Conservation (phyloP, 2,888 invertebrate genomes). For the Pachliopta kotzebuea region DNA sequence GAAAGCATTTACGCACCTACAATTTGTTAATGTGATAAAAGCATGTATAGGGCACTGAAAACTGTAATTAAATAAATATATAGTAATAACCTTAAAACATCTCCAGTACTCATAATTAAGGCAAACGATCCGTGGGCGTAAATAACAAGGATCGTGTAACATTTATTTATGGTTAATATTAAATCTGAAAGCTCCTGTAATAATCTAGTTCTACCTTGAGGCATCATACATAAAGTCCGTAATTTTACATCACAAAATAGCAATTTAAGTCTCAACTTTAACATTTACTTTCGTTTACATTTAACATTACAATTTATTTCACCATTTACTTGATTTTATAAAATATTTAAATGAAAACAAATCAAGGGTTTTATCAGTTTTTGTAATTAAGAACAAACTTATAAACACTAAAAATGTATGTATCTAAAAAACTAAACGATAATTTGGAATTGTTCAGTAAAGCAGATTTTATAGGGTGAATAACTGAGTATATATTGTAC, state of each 20-base stretch:
- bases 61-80: constrained; percentile 5
- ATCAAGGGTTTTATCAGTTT: too few relatives aligned
- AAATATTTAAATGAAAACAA: too few relatives aligned
- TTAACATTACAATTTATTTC: too few relatives aligned
- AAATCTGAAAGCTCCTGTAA: constrained; percentile 4
- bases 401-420: too few relatives aligned
- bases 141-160: constrained; percentile 17
- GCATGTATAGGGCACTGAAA: not conserved
- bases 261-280: not conserved
- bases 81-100: constrained; percentile 3
- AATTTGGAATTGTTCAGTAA: too few relatives aligned
- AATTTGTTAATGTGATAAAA: not conserved
- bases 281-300: not conserved
- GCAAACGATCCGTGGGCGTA: constrained; percentile 10
- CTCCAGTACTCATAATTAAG: constrained; percentile 8
- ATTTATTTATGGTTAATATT: constrained; percentile 1
- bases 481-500: too few relatives aligned
- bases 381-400: too few relatives aligned
- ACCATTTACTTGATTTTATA: too few relatives aligned
- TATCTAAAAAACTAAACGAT: too few relatives aligned
- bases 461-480: too few relatives aligned
- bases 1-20: not conserved
- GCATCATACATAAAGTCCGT: not conserved
- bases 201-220: not conserved
- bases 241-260: not conserved